These are phyloP conservation scores for Thaumatotibia leucotreta DNA, from an alignment of 1,140 invertebrate genomes.

Conservation along the genomic window DNA sequence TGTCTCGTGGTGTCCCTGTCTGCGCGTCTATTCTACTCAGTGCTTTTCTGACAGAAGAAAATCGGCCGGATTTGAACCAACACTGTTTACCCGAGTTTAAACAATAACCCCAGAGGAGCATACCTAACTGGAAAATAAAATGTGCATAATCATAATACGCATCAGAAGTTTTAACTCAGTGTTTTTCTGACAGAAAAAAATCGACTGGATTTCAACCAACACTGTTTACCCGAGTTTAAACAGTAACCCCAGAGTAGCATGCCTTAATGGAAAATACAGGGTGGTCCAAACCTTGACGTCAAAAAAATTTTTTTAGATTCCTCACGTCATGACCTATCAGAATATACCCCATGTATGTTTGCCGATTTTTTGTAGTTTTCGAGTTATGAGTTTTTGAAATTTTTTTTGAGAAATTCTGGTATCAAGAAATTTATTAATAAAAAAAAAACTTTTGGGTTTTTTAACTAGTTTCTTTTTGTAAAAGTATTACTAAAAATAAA, in stretches of 20 bases:
- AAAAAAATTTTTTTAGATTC: too few relatives aligned
- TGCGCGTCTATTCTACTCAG: conserved; percentile 61
- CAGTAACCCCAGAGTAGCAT: conserved; percentile 26
- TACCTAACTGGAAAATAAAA: neutral
- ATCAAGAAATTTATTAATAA: too few relatives aligned
- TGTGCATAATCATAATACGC: neutral
- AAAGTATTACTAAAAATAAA: too few relatives aligned
- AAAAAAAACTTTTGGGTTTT: too few relatives aligned
- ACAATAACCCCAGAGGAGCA: conserved; percentile 27
- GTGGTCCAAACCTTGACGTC: too few relatives aligned
- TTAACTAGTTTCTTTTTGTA: too few relatives aligned
- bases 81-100: conserved; percentile 60
- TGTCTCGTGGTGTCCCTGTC: conserved; percentile 45
- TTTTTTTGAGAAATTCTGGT: too few relatives aligned
- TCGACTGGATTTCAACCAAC: conserved; percentile 37
- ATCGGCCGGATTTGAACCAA: conserved; percentile 36
- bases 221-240: conserved; percentile 59
- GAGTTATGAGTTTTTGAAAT: too few relatives aligned
- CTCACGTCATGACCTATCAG: too few relatives aligned
- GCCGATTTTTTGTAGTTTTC: too few relatives aligned
- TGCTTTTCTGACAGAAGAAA: conserved; percentile 58
- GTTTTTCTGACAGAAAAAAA: conserved; percentile 58
- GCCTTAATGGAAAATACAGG: neutral
- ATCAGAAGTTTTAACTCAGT: conserved; percentile 34
- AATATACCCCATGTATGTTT: too few relatives aligned